Evolutionary conservation across 2,888 invertebrate species (phyloP).

Genomic region (Lithophane semibrunnea): DNA sequence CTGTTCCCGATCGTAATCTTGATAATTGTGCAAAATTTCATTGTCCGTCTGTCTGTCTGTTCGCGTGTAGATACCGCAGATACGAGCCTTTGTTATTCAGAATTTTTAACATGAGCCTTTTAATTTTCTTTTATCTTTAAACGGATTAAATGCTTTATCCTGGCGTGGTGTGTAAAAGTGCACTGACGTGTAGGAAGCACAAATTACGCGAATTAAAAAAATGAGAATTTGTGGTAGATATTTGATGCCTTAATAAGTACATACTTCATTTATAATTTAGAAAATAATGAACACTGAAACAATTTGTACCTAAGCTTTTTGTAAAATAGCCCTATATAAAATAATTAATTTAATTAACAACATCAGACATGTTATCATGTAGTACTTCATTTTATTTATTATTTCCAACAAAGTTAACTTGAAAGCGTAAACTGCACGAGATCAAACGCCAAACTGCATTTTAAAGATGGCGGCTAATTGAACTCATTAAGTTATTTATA

Average conservation of each 20-base stretch:
- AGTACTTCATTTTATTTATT: conserved; percentile 26
- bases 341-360: conserved; percentile 32
- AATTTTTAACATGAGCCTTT: conserved; percentile 57
- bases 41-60: conserved; percentile 80
- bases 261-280: not conserved
- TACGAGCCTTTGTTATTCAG: conserved; percentile 64
- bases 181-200: conserved; percentile 27
- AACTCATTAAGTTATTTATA: conserved; percentile 83
- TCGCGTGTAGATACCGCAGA: conserved; percentile 67
- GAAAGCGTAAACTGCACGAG: conserved; percentile 57
- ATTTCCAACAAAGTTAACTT: conserved; percentile 44
- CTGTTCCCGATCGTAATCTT: conserved; percentile 81
- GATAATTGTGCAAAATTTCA: conserved; percentile 87
- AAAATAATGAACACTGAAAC: not conserved
- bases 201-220: conserved; percentile 19
- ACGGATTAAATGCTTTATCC: conserved; percentile 53
- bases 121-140: conserved; percentile 59
- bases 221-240: not conserved
- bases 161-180: conserved; percentile 47
- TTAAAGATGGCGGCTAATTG: conserved; percentile 80
- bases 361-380: conserved; percentile 6
- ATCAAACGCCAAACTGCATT: conserved; percentile 72
- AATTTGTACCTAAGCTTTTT: too few relatives aligned
- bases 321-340: not conserved
- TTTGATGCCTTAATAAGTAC: not conserved